Evolutionary conservation across 2,797 vertebrate species (phyloP).

Genomic region (Anguilla megastoma): DNA sequence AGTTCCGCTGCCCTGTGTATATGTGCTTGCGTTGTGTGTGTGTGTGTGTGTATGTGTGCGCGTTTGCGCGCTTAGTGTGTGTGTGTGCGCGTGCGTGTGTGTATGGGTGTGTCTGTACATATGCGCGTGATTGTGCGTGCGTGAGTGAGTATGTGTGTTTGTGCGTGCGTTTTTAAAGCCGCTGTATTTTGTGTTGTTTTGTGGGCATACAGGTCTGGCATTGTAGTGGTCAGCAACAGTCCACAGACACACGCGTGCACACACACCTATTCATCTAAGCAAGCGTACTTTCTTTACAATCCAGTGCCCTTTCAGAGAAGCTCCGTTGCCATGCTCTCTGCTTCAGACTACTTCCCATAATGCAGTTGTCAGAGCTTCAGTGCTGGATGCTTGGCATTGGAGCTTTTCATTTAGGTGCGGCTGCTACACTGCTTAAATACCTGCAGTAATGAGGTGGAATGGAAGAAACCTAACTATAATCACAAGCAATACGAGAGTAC

Average conservation of each 20-base stretch:
- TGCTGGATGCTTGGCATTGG: background rate
- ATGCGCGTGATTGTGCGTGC: too few species aligned
- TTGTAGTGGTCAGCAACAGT: too few species aligned
- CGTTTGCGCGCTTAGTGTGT: background rate
- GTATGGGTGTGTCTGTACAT: too few species aligned
- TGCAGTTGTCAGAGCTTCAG: background rate
- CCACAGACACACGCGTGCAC: background rate
- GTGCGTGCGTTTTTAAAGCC: background rate
- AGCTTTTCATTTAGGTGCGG: background rate
- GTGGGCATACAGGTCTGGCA: too few species aligned
- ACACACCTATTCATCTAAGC: background rate
- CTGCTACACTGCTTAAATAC: background rate
- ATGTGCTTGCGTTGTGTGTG: background rate
- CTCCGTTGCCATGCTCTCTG: background rate
- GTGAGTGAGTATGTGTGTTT: background rate
- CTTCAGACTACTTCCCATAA: background rate
- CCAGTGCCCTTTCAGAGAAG: background rate
- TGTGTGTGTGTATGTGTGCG: background rate
- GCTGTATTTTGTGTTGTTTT: too few species aligned
- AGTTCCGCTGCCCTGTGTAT: constrained; percentile 77
- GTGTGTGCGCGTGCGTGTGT: background rate
- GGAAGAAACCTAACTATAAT: background rate
- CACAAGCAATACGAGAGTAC: background rate
- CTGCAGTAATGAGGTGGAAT: background rate
- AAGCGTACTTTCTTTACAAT: too few species aligned